Evolutionary conservation across 2,888 invertebrate species (phyloP), one percentile per base, ranked within the genome.

Genomic region (Acleris laterana): DNA sequence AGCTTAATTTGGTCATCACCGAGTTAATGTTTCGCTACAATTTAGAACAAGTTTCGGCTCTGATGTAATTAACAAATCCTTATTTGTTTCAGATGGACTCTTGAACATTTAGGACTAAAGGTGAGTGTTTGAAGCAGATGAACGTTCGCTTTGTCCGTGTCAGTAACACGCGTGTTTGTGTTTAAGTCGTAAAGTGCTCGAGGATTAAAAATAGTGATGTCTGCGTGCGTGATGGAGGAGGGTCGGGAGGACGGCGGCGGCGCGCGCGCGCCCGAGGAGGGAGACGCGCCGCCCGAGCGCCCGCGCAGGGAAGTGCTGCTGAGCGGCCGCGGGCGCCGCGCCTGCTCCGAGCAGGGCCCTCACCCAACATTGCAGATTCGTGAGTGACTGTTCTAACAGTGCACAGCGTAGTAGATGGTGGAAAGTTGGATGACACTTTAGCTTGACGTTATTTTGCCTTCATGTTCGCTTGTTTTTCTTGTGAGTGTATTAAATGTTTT

Each of bases 321-420:
- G 70, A 94, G 93, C 56, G 94, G 92, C 1, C 86, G 94, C 55
- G 94, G 94, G 3, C 89, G 95, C 46, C 90, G 96, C 48, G 95
- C 95, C 11, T 95, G 95, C 81, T 95, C 95, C 61, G 95, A 96
- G 78, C 95, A 95, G 79, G 95, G 95, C 16, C 95, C 95, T n/a
- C 95, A 95, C 87, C 95, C 95, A 48, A 93, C 93, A 38, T 87
- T 90, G 25, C 87, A 85, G 69, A 81, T 90, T 71, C 88, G 93
- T 92, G 78, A 91, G 92, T 58, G 58, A 83, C 28, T 19, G 13
- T 46, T 6, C 46, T 46, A 5, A 46, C 38, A 13, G 13, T 13
- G 38, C 38, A 38, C 13, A 38, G 13, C 38, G 13, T 13, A 38
- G 11, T 38, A 38, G 38, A 38, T 4, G 13, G 38, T 38, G 38